Evolutionary conservation across 1,140 invertebrate genomes (phyloP).

Genomic region (Platorchestia sp.): DNA sequence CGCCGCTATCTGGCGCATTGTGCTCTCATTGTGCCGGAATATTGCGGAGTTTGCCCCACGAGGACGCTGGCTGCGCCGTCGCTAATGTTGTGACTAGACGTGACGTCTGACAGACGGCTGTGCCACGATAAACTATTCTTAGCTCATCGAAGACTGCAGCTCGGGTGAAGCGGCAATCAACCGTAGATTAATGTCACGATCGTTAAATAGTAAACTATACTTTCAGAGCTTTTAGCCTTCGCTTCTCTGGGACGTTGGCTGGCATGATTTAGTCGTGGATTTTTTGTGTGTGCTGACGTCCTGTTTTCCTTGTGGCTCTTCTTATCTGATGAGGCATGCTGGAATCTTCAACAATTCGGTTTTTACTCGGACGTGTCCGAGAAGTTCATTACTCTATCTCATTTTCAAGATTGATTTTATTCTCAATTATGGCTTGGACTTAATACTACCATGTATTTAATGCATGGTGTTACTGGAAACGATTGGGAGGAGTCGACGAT

Average conservation of each 20-base stretch:
- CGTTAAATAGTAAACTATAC: neutral
- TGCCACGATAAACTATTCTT: neutral
- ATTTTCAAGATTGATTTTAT: neutral
- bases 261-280: neutral
- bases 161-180: neutral
- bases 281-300: neutral
- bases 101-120: conserved; percentile 17
- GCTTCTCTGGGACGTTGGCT: neutral
- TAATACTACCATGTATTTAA: neutral
- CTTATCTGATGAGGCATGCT: neutral
- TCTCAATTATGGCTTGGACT: neutral
- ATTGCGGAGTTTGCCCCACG: neutral
- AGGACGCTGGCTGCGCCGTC: neutral
- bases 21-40: neutral
- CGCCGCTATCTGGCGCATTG: neutral
- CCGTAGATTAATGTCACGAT: neutral
- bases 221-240: neutral
- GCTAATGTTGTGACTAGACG: neutral
- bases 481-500: neutral
- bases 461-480: neutral
- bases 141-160: neutral
- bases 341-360: neutral
- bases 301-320: neutral
- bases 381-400: neutral
- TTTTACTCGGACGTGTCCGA: neutral